Evolutionary conservation across 2,113 vertebrate genomes (phyloP), one percentile per base, ranked within the genome.

Genomic region (Trachemys scripta): DNA sequence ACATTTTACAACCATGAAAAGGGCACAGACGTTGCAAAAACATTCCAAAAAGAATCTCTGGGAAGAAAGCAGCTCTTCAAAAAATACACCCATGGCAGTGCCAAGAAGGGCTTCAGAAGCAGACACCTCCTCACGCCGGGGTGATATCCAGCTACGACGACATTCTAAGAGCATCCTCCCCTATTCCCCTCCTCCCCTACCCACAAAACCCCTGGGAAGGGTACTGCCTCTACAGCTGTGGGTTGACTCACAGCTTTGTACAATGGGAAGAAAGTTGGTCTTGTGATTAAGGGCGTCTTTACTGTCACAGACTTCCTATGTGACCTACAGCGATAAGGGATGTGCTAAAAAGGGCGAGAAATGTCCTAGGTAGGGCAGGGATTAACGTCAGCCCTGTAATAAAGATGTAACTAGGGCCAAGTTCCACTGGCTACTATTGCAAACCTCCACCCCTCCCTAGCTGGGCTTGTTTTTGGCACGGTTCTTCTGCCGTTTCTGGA

Each of bases 61-160:
- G 88, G 62, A 69, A 9, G 76, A 51, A n/a, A 89, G 45, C 12
- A 35, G n/a, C 6, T 85, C 59, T 56, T 75, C 88, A 59, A 90
- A 94, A 90, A 47, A 5, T 92, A 25, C 22, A 38, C 8, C 9
- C 38, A 17, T 35, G 50, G 54, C 17, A 20, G 56, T n/a, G 65
- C 54, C 0, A 1, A 82, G 56, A 45, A 75, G 45, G 17, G 53
- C 13, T 6, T 22, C 13, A 35, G 42, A 81, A 57, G 35, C 0
- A 0, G 83, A 38, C 0, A 0, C 82, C 56, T 88, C 29, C 51
- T 7, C 38, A 11, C 17, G 79, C 50, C 38, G 47, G 50, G 1
- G 2, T 1, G 2, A 47, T 2, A 45, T 7, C 2, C 38, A 81
- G 53, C 0, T 69, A 25, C 3, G 20, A 50, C 5, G 31, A 35